Base-by-base conservation (phyloP, 2,797 vertebrate species). In the Tenualosa thibaudeaui region DNA sequence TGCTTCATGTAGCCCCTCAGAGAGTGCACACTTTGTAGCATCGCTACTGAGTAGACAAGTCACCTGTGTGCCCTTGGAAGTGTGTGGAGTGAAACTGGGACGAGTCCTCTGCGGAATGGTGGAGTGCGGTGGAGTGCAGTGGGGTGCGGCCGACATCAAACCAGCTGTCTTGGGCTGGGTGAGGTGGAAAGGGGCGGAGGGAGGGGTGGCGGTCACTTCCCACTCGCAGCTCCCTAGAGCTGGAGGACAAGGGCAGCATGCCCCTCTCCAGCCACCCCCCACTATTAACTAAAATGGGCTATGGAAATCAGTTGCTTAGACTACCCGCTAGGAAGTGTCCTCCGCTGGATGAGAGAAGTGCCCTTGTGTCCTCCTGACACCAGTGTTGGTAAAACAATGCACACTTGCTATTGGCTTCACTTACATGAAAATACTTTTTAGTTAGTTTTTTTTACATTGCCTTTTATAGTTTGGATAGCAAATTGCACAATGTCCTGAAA, bases 121-220 rank as follows among this genome's bases (percentile, higher is more conserved):
- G 40, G 31, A 31, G 58, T 31, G 62, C 65, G 31, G 13, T 2
- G 15, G 9, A 13, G 81, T 3, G 26, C 49, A 31, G 31, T 62
- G 9, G 60, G 24, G 65, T 37, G 65, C 2, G 31, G 26, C 26
- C 8, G 10, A 68, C 65, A 68, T 68, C 26, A 24, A 12, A 37
- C 24, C 65, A 68, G 65, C 65, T 68, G 65, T 12, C 26, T 68
- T 15, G 17, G n/a, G 8, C 40, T 50, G 9, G 49, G 82, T n/a
- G 60, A 37, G 60, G n/a, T 81, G 46, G 46, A 46, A 46, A 46
- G 4, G 82, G 17, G 40, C 75, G 71, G 68, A 22, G 58, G 78
- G 54, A 60, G 15, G 71, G 51, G 43, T 49, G 78, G 71, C 10
- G 68, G 26, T 43, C 53, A 31, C 85, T 84, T 81, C 50, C 83